Evolutionary conservation across 2,113 vertebrate species (phyloP), one percentile per base, ranked within the genome.

Genomic region (Copsychus sechellarum): DNA sequence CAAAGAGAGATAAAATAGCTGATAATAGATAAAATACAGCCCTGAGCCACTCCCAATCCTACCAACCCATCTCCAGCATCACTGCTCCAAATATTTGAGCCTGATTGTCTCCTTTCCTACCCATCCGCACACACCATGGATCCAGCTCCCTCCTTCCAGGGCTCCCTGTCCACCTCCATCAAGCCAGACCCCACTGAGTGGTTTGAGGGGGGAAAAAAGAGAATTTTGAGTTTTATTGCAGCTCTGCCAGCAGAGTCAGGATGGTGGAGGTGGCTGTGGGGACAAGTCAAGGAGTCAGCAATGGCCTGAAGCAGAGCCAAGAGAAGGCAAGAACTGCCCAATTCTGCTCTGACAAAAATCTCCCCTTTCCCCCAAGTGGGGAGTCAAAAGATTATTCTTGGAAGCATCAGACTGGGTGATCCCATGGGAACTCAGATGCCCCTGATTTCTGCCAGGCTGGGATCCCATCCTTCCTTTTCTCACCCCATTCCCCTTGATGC

Each of bases 81-180:
- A 6, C 34, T 7, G 48, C 64, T 62, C 47, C 12, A 0, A 5
- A 36, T 2, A 0, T 1, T 3, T 36, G 31, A 73, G 40, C 21
- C 26, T 26, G 14, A 2, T 21, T 36, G 45, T 26, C 33, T 34
- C 54, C 34, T 51, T 57, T 61, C 18, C 69, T 11, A 10, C 3
- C 50, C 26, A 2, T 34, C 26, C 51, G 51, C 36, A 80, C n/a
- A 65, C 17, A 16, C 5, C 0, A n/a, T 0, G 34, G 56, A 16
- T 4, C 8, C 19, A 47, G 21, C 21, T 58, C 60, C 34, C 33
- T 83, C 50, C 72, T 70, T 11, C 60, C 15, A 22, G 38, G 12
- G 18, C 36, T 61, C 22, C 42, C 31, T 8, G 8, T 10, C 42
- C 81, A 6, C 22, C 51, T 71, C 6, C n/a, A 43, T 9, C 53